Base-by-base conservation (phyloP, 2,888 invertebrate species). In the Micropterix aruncella region DNA sequence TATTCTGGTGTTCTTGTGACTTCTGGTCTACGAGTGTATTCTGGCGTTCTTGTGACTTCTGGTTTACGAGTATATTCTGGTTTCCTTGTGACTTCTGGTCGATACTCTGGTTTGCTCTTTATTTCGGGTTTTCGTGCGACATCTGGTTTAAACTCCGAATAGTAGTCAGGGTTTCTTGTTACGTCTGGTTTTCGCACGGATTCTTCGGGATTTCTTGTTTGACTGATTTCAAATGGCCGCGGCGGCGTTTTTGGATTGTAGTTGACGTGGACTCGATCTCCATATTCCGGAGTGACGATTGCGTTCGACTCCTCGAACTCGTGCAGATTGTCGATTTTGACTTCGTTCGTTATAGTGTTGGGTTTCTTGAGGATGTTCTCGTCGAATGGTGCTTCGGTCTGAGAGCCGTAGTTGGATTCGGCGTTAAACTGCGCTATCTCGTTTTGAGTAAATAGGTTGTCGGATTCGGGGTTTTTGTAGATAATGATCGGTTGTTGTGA, bases 331-430 rank as follows among this genome's bases (percentile, higher is more conserved):
- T 27, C 27, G 12, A 27, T 27, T 27, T 27, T 27, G 12, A 27
- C 27, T 12, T 27, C 27, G 12, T 27, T 27, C 5, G 27, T 27
- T 27, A 44, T 15, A 36, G 48, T 38, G 3, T 47, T 60, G 49
- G 57, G 62, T 45, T 66, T 68, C 19, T 54, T 57, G 12, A 27
- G 27, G 12, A 58, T 55, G 19, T 55, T 44, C 5, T 42, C 46
- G 41, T 50, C 56, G 51, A 70, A 71, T 7, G 70, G 70, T 51
- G 70, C 68, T 54, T 72, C 71, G 5, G 71, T 72, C 57, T 72
- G 71, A 15, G 65, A 65, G 41, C 69, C 70, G 45, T 58, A 53
- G 48, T 68, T 65, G 19, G 50, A 46, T 16, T 48, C 46, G 39
- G 49, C 48, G 40, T 53, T 52, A 19, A 52, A 51, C n/a, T 38